Conservation (phyloP, 2,797 vertebrate species). For the Menidia menidia region DNA sequence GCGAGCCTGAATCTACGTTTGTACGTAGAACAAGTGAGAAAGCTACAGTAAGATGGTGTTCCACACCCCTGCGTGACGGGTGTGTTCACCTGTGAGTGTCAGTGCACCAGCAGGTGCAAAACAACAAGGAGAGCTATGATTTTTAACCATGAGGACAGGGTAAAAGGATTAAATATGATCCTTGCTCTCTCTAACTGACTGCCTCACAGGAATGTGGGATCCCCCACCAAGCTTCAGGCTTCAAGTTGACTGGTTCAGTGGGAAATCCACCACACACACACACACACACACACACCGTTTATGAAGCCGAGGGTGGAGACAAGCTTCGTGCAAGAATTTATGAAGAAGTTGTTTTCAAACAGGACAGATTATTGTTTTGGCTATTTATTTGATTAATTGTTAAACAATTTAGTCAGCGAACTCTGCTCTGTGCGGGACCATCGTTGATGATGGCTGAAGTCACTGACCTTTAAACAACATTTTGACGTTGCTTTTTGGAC, state of each 20-base stretch:
- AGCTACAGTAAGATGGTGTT: background rate
- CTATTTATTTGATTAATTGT: no score
- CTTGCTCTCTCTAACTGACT: constrained; percentile 50
- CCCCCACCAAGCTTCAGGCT: constrained; percentile 16
- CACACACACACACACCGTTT: background rate
- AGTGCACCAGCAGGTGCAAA: constrained; percentile 17
- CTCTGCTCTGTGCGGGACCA: no score
- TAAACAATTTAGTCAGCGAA: no score
- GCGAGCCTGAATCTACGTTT: constrained; percentile 25
- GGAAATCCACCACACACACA: background rate
- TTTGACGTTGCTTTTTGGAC: no score
- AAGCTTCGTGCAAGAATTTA: background rate
- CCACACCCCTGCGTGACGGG: background rate
- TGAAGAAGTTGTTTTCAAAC: background rate
- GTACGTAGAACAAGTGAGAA: constrained; percentile 13
- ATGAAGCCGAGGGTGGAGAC: constrained; percentile 2
- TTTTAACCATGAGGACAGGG: constrained; percentile 19
- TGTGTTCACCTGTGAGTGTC: constrained; percentile 11
- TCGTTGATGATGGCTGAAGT: no score
- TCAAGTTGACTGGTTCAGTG: constrained; percentile 16
- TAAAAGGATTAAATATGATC: constrained; percentile 22
- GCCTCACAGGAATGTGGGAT: constrained; percentile 44
- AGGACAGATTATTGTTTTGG: no score
- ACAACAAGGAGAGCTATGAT: constrained; percentile 22
- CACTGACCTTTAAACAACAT: no score